Evolutionary conservation across 30 jellyfish, hydroid and myxozoan species (phyloP), one percentile per base, ranked within the genome.

Genomic region (Hydra vulgaris): DNA sequence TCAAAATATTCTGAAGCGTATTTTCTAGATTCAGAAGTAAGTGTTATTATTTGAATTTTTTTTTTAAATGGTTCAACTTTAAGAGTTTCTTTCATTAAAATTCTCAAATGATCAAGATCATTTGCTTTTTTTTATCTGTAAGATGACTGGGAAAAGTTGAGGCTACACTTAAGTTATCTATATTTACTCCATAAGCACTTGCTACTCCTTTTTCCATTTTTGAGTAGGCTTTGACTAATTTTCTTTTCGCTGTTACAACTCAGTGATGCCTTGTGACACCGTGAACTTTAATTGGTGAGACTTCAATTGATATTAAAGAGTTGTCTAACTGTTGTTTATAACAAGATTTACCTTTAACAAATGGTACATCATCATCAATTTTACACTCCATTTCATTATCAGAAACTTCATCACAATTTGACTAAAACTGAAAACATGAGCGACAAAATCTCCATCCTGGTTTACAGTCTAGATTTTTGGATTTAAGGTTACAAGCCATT

Each of bases 11-110:
- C n/a, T 17, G 92, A 66, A 19, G 89, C 92, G 66, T 83, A 26
- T 67, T 83, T n/a, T n/a, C 69, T 76, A 26, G 92, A 83, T 76
- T 83, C 88, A 53, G 89, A 86, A 12, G 81, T 73, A 20, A 83
- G 81, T 17, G 81, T 83, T 1, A 83, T 79, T 25, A 74, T 74
- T 69, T 83, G 79, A 20, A 75, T 72, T 83, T 75, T 73, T 18
- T 53, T 79, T 54, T 71, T 21, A 53, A 23, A 68, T 23, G 53
- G 26, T 40, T 55, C 78, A 73, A 24, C 74, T 72, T 18, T 23
- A 67, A 82, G 77, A 1, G 71, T 72, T 53, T 26, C 68, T 82
- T 40, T 77, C 54, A 73, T 73, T 71, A 67, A 24, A 23, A 70
- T 68, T n/a, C 77, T 82, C 78, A 82, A 27, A 19, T 73, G 74